A percentile compares a stretch with the other conserved stretches of the same genome.
Evolutionary conservation across 2,113 vertebrate genomes (phyloP).

Genomic region (Cinclus cinclus): DNA sequence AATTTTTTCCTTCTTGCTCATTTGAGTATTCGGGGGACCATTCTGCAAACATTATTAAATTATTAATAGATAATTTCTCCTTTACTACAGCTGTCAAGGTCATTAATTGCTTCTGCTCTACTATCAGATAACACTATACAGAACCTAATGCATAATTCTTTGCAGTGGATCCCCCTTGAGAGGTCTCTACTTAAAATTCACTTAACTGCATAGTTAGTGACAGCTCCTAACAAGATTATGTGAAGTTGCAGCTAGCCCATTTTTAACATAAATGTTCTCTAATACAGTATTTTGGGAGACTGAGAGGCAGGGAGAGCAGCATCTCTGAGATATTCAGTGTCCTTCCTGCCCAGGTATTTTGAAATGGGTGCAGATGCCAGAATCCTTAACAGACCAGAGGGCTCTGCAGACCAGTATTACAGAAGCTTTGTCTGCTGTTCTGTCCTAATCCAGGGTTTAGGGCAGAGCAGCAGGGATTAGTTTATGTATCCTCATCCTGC

Average conservation of each 20-base stretch:
- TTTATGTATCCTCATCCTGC: constrained; percentile 17
- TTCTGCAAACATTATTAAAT: background rate
- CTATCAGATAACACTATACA: background rate
- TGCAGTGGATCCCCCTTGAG: background rate
- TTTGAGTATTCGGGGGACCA: background rate
- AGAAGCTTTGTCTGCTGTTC: background rate
- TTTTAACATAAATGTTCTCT: background rate
- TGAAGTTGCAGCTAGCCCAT: background rate
- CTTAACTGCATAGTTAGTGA: background rate
- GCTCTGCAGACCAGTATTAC: background rate
- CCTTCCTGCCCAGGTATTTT: background rate
- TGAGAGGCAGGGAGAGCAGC: background rate
- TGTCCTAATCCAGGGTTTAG: constrained; percentile 49
- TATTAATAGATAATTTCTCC: background rate
- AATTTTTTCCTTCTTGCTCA: background rate
- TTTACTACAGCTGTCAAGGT: background rate
- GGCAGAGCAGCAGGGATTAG: constrained; percentile 43
- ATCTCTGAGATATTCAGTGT: background rate
- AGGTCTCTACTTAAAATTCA: background rate
- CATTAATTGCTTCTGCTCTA: background rate
- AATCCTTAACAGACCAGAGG: background rate
- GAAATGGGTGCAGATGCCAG: background rate
- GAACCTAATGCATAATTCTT: background rate
- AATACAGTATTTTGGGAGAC: background rate
- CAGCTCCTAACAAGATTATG: background rate